Evolutionary conservation across 2,113 vertebrate genomes (phyloP), one percentile per base, ranked within the genome.

Genomic region (Ailuropoda melanoleuca): DNA sequence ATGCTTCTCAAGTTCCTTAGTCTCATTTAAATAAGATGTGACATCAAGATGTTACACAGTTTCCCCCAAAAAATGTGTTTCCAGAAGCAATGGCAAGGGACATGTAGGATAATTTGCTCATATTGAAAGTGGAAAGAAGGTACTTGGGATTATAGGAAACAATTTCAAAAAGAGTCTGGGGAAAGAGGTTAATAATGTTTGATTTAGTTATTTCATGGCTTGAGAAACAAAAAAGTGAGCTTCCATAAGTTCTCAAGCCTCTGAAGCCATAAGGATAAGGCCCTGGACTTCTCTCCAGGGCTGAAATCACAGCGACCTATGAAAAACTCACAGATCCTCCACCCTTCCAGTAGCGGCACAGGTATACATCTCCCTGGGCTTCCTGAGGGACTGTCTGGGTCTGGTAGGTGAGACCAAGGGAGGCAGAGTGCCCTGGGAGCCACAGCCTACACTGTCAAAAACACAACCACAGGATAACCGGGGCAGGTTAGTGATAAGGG

Each of bases 11-110:
- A 97, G 96, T 98, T 93, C 97, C 96, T 98, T 95, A 97, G 96
- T 60, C 84, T 64, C 37, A 97, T 98, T 98, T 98, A 98, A 98
- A 89, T 97, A 98, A 97, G 96, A 98, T 97, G 95, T 98, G 96
- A 97, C 95, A 98, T 98, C 97, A 98, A 97, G 96, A 98, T 95
- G 89, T 87, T 98, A 95, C 75, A 97, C 96, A 88, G 97, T 98
- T 98, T 97, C 91, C 96, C 68, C 87, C 46, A 92, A 97, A 70
- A 97, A 98, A 97, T 96, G 93, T 98, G 96, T 98, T 98, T 98
- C 97, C 50, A 97, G 62, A 98, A 98, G 97, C 95, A 97, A 97
- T 93, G 34, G 89, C 92, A 98, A 18, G 21, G 88, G 98, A 98
- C 72, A 92, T 95, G 87, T 78, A 93, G 75, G 91, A 92, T 91